Percentiles rank a stretch among this genome's conserved stretches.
phyloP scores from a whole-genome alignment of 2,797 vertebrate species.

The Crax fasciolata region DNA sequence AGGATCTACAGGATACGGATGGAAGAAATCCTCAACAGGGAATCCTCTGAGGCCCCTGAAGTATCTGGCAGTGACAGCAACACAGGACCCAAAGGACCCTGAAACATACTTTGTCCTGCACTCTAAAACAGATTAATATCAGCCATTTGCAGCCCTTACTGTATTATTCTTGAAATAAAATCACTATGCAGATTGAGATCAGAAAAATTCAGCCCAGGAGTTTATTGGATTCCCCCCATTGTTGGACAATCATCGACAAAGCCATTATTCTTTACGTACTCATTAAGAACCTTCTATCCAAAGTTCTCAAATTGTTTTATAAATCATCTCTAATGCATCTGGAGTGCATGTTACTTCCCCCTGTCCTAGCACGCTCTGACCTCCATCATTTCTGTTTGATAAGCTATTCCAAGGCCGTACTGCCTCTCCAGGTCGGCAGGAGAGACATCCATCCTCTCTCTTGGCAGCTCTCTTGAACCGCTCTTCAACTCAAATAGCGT shows the following conservation, averaged over 20 bases:
- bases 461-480: constrained; percentile 1
- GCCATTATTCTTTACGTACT: neutral
- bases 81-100: neutral
- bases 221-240: neutral
- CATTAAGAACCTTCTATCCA: neutral
- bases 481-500: neutral
- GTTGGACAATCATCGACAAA: neutral
- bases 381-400: neutral
- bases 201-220: neutral
- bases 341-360: neutral
- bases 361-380: neutral
- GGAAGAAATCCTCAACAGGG: neutral
- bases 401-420: neutral
- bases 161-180: neutral
- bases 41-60: neutral
- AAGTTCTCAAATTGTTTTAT: constrained; percentile 9
- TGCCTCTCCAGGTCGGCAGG: neutral
- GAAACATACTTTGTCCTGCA: neutral
- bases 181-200: neutral
- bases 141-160: neutral
- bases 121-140: neutral
- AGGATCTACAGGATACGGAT: neutral
- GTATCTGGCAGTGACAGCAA: neutral
- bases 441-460: neutral
- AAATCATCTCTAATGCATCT: neutral